Evolutionary conservation across 2,888 invertebrate species (phyloP), one percentile per base, ranked within the genome.

Genomic region (Andrena camellia): DNA sequence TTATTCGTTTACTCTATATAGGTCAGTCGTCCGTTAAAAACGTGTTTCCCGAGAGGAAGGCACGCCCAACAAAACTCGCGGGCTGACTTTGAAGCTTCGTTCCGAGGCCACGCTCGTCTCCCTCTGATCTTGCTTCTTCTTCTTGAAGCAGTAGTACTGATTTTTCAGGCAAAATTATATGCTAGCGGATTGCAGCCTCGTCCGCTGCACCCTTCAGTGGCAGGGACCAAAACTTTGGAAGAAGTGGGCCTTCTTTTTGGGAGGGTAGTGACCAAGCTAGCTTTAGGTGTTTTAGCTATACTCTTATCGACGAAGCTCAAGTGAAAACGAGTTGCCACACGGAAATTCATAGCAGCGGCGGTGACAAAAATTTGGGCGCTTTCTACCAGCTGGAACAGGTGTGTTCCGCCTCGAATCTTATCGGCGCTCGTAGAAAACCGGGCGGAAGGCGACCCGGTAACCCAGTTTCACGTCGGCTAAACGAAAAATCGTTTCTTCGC

Each of bases 1-100:
- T 88, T 88, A 88, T 88, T 86, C 88, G 84, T 60, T 78, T 71
- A 79, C 72, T 64, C 63, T 81, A 91, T 91, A 90, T 91, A 88
- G 92, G 92, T 92, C 91, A 92, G 90, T 91, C 90, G 91, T 87
- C 89, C 90, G 86, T 89, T 89, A 87, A 90, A 90, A 90, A 89
- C 87, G 73, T 78, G 88, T 86, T 87, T 74, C 84, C 60, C 84
- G 72, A 59, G 71, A 76, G 74, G 73, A 81, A 64, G 76, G 42
- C 64, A 71, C 77, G 81, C 60, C 42, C 54, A 63, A 52, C 50
- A 74, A 26, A 74, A 57, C 35, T 23, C 64, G 66, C 48, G 59
- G 59, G 33, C 26, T 59, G 64, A 60, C 63, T 79, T 84, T 74
- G 68, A 73, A 66, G 70, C 33, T 62, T 64, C 60, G 60, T 71